phyloP scores from a whole-genome alignment of 1,140 invertebrate species.

The Panagrolaimus sp. region DNA sequence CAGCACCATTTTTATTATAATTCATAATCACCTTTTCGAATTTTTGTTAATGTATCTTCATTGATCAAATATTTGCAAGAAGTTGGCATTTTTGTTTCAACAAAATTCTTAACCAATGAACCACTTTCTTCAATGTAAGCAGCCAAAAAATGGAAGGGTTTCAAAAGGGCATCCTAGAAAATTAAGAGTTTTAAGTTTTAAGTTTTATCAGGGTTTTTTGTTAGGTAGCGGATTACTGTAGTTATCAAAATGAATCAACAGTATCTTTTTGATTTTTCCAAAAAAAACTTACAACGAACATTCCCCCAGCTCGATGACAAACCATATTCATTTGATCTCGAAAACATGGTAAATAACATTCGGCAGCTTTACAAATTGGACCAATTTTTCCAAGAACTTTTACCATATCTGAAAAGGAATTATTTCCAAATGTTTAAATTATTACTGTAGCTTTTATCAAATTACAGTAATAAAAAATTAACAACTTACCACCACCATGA shows the following conservation, averaged over 20 bases:
- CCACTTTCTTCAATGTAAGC: slow-evolving; percentile 13
- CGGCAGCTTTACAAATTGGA: neutral
- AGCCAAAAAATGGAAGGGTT: neutral
- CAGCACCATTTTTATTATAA: too few species aligned
- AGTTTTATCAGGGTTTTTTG: neutral
- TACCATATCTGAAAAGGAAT: too few species aligned
- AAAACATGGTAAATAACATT: slow-evolving; percentile 4
- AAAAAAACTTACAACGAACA: slow-evolving; percentile 5
- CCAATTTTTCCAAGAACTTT: neutral
- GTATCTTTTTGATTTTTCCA: neutral
- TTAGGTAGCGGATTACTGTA: neutral
- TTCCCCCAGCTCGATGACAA: neutral
- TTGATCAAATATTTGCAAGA: neutral
- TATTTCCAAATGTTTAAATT: too few species aligned
- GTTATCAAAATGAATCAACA: too few species aligned
- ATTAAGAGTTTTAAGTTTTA: too few species aligned
- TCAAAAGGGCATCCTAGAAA: slow-evolving; percentile 5
- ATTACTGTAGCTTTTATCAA: too few species aligned
- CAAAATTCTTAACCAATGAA: neutral
- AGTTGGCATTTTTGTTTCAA: neutral
- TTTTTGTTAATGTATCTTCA: neutral
- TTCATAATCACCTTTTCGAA: neutral
- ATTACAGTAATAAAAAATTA: too few species aligned
- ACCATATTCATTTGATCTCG: neutral
- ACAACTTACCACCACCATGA: neutral